phyloP scores from a whole-genome alignment of 2,888 invertebrate genomes.

The Celastrina argiolus region DNA sequence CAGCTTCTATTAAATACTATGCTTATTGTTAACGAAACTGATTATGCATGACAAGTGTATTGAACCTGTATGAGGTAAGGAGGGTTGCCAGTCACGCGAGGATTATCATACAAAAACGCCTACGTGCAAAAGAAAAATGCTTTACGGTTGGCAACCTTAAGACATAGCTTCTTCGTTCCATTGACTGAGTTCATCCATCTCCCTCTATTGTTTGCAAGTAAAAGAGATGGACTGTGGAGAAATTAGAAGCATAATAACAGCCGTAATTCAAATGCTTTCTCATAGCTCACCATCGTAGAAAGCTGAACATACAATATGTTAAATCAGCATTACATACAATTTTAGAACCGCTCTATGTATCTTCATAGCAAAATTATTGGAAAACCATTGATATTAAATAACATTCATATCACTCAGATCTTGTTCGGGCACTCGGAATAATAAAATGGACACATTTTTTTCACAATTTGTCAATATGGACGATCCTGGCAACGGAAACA shows the following conservation, averaged over 20 bases:
- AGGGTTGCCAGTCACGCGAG: neutral
- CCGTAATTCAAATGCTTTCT: constrained; percentile 33
- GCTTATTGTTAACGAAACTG: neutral
- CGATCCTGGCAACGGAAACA: too few species aligned
- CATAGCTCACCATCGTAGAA: constrained; percentile 28
- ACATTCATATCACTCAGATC: too few species aligned
- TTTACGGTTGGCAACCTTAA: neutral
- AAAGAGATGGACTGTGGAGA: constrained; percentile 30
- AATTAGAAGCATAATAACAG: constrained; percentile 31
- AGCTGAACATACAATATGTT: neutral
- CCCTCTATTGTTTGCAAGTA: constrained; percentile 24
- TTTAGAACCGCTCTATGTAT: neutral
- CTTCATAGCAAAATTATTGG: too few species aligned
- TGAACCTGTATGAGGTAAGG: neutral
- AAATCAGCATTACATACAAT: neutral
- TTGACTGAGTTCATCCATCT: constrained; percentile 32
- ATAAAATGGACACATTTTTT: too few species aligned
- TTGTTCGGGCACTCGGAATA: too few species aligned
- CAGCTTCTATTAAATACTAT: too few species aligned
- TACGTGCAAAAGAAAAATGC: neutral
- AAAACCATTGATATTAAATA: too few species aligned
- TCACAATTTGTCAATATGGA: too few species aligned
- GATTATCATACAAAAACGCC: neutral
- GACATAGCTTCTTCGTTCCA: constrained; percentile 30
- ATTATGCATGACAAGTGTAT: constrained; percentile 14